Conservation (phyloP, 2,113 vertebrate species). For the Crocuta crocuta region DNA sequence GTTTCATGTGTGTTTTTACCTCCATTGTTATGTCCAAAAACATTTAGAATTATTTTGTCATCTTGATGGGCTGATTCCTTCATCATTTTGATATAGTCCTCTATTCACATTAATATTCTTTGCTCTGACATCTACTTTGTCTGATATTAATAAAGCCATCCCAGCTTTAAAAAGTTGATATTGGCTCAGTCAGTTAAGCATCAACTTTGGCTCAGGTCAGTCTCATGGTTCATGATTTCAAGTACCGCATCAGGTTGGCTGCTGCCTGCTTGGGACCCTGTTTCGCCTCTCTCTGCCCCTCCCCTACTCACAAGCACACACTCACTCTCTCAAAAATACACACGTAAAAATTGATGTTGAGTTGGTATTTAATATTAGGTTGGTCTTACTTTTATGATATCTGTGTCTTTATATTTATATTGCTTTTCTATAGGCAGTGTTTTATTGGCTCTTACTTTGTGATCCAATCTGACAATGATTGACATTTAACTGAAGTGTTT, state of each 20-base stretch:
- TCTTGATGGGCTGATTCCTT: background rate
- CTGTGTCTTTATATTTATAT: background rate
- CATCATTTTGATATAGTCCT: background rate
- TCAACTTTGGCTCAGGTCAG: too few species aligned
- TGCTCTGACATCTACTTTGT: background rate
- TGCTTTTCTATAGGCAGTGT: background rate
- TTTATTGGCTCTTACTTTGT: background rate
- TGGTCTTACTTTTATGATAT: background rate
- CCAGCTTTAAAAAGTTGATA: background rate
- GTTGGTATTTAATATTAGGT: background rate
- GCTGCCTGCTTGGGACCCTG: too few species aligned
- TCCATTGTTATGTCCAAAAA: background rate
- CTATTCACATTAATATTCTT: background rate
- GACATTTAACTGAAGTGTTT: background rate
- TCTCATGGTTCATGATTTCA: too few species aligned
- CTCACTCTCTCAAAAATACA: too few species aligned
- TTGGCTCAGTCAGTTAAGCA: too few species aligned
- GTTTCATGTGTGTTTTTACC: background rate
- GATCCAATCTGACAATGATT: background rate
- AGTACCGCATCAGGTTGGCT: too few species aligned
- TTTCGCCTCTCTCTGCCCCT: too few species aligned
- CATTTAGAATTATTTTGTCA: background rate
- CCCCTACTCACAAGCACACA: too few species aligned
- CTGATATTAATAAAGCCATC: background rate
- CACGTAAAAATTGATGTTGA: background rate